phyloP scores from a whole-genome alignment of 2,888 invertebrate species.

The Cheilosia scutellata region DNA sequence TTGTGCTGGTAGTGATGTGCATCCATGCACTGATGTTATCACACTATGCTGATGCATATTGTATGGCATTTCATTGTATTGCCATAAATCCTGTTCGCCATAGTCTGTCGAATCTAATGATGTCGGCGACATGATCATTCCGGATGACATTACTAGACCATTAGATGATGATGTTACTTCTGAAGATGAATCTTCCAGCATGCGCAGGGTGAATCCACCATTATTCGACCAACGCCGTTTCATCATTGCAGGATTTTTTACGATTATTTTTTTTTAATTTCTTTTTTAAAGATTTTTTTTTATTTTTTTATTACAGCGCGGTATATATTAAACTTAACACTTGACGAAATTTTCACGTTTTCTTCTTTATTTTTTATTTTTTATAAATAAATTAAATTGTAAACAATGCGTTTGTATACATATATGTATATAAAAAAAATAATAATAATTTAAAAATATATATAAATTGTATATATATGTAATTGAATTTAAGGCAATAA shows the following conservation, averaged over 20 bases:
- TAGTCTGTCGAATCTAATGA: conserved; percentile 90
- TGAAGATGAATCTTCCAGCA: conserved; percentile 90
- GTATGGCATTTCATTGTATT: conserved; percentile 86
- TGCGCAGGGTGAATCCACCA: conserved; percentile 88
- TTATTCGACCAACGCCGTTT: conserved; percentile 92
- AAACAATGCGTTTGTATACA: conserved; percentile 32
- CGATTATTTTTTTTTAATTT: conserved; percentile 64
- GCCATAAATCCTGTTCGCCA: conserved; percentile 92
- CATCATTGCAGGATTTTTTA: conserved; percentile 85
- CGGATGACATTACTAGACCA: conserved; percentile 87
- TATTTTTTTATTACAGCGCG: conserved; percentile 25
- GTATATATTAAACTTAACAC: conserved; percentile 26
- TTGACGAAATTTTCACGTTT: conserved; percentile 15
- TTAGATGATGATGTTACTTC: conserved; percentile 90
- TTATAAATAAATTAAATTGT: conserved; percentile 35
- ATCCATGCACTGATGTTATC: conserved; percentile 84
- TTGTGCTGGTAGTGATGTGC: conserved; percentile 84
- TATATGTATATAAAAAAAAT: conserved; percentile 22
- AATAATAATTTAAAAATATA: conserved; percentile 14
- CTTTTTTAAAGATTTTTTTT: conserved; percentile 77
- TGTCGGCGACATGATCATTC: conserved; percentile 91
- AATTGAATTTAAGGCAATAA: conserved; percentile 51
- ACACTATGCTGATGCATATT: conserved; percentile 84
- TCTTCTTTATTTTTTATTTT: conserved; percentile 23
- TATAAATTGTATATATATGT: conserved; percentile 38